Evolutionary conservation across 2,113 vertebrate species (phyloP).

Genomic region (Dromas ardeola): DNA sequence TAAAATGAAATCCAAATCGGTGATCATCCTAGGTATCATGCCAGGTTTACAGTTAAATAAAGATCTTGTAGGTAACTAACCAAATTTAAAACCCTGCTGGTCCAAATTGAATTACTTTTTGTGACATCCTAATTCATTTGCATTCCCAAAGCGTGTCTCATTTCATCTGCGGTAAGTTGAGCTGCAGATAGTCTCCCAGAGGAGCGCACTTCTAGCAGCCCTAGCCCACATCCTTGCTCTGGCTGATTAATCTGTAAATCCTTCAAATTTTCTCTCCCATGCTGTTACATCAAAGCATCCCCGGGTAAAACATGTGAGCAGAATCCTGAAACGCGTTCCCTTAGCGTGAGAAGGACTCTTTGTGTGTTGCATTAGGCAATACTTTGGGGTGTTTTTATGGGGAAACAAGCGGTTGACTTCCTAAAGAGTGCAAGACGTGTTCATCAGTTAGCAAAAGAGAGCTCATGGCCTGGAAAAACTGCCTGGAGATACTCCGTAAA

Average conservation of each 20-base stretch:
- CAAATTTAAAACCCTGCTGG: not conserved
- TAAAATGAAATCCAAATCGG: not conserved
- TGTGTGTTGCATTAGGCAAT: not conserved
- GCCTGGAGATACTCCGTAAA: slow-evolving; percentile 13
- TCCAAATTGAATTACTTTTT: slow-evolving; percentile 45
- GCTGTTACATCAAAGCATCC: slow-evolving; percentile 19
- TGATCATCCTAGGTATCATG: not conserved
- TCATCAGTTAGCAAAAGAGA: not conserved
- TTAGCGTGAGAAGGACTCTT: not conserved
- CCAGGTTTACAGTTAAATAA: slow-evolving; percentile 43
- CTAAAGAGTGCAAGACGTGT: not conserved
- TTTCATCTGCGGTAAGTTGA: not conserved
- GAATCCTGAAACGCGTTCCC: not conserved
- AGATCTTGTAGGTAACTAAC: not conserved
- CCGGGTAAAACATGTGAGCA: not conserved
- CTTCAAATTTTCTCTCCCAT: slow-evolving; percentile 25
- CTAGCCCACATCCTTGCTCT: not conserved
- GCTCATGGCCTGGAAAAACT: slow-evolving; percentile 14
- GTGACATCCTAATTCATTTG: slow-evolving; percentile 28
- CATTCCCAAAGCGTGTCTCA: not conserved
- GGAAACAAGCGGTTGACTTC: not conserved
- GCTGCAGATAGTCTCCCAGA: not conserved
- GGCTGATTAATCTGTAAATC: not conserved
- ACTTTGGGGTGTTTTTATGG: not conserved
- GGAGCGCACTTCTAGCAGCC: not conserved